Conservation (phyloP, 2,113 vertebrate species). For the Tetrax tetrax region DNA sequence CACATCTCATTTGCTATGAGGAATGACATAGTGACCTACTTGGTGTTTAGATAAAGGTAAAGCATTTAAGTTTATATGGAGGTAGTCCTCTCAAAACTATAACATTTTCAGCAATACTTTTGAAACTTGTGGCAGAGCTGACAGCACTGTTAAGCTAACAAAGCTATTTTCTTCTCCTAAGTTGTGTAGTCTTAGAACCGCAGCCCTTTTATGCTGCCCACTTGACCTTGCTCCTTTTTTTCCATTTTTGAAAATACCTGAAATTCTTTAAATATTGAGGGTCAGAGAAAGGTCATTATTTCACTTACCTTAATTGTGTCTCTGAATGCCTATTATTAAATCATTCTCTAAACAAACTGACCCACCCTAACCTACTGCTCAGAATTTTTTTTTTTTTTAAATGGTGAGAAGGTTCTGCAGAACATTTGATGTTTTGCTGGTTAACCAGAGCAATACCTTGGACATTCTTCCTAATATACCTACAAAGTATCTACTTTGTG, state of each 20-base stretch:
- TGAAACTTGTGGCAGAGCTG: constrained; percentile 4
- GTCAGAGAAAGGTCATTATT: background rate
- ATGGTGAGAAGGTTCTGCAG: background rate
- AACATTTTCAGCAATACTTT: background rate
- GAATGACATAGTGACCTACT: background rate
- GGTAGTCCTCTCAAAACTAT: background rate
- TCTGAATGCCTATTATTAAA: background rate
- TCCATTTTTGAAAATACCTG: background rate
- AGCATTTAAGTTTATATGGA: background rate
- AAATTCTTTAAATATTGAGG: background rate
- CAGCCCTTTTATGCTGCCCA: background rate
- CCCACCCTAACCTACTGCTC: background rate
- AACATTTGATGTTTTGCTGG: background rate
- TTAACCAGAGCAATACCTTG: constrained; percentile 17
- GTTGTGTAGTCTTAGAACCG: background rate
- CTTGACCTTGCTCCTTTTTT: background rate
- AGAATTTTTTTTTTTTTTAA: background rate
- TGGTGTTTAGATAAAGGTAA: constrained; percentile 51
- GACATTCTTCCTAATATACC: background rate
- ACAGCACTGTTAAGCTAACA: background rate
- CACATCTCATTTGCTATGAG: background rate
- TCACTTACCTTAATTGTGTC: background rate
- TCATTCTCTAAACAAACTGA: background rate
- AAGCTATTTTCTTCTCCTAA: background rate
- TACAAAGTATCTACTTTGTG: constrained; percentile 24